These are phyloP conservation scores for Diachasmimorpha longicaudata DNA, from an alignment of 1,140 invertebrate species.

Conservation along the genomic window DNA sequence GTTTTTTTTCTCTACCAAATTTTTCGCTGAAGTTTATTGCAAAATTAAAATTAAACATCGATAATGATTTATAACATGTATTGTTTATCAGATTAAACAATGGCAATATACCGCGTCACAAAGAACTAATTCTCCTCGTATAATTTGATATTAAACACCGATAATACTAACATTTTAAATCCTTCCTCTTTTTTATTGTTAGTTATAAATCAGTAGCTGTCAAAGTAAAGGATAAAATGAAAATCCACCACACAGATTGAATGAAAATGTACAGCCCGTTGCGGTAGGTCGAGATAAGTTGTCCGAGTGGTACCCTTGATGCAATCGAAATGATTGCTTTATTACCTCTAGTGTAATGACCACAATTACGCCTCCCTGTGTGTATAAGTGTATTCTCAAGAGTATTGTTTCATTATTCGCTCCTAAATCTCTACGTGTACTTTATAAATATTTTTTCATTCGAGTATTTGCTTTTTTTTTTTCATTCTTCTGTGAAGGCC, in stretches of 20 bases:
- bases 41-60: too few species aligned
- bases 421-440: neutral
- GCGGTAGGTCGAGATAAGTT: slow-evolving; percentile 42
- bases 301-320: slow-evolving; percentile 27
- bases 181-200: neutral
- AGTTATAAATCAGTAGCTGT: neutral
- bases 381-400: neutral
- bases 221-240: neutral
- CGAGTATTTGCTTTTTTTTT: neutral
- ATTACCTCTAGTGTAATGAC: slow-evolving; percentile 26
- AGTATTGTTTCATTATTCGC: neutral
- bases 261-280: slow-evolving; percentile 30
- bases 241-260: neutral
- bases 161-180: too few species aligned
- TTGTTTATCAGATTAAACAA: too few species aligned
- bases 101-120: too few species aligned
- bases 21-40: too few species aligned
- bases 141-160: too few species aligned
- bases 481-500: neutral
- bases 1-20: neutral
- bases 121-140: too few species aligned
- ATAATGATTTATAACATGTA: too few species aligned
- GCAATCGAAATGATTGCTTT: slow-evolving; percentile 39
- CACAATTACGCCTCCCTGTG: slow-evolving; percentile 17
- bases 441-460: neutral